Conservation (phyloP, 2,797 vertebrate species). For the Pelobates cultripes region DNA sequence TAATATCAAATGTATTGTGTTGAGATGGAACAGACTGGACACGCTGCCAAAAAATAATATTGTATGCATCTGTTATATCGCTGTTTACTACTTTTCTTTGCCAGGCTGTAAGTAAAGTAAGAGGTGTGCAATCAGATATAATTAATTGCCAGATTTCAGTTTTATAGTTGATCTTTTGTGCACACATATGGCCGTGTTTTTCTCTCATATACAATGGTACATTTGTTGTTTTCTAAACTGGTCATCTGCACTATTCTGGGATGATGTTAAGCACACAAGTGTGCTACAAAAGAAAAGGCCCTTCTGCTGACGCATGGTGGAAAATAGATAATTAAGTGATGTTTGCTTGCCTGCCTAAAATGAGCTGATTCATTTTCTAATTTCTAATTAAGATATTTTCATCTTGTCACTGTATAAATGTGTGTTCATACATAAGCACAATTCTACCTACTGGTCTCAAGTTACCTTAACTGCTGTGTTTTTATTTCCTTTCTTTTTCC, state of each 20-base stretch:
- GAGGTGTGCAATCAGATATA: constrained; percentile 1
- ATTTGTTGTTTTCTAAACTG: background rate
- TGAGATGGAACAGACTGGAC: background rate
- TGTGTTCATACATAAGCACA: constrained; percentile 6
- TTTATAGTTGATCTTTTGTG: background rate
- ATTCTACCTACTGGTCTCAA: constrained; percentile 17
- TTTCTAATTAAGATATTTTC: constrained; percentile 7
- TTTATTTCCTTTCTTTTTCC: constrained; percentile 36
- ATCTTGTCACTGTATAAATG: constrained; percentile 17
- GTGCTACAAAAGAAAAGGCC: background rate
- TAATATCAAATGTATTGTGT: constrained; percentile 5
- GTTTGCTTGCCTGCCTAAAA: background rate
- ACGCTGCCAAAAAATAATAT: constrained; percentile 16
- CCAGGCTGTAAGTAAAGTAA: background rate
- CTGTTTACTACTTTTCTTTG: background rate
- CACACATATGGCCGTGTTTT: constrained; percentile 1
- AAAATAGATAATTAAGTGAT: background rate
- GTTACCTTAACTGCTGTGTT: constrained; percentile 29
- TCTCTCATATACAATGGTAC: background rate
- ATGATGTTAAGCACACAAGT: too few species aligned
- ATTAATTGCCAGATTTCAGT: constrained; percentile 14
- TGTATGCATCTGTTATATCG: constrained; percentile 25
- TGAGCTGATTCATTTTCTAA: background rate
- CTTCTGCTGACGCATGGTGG: constrained; percentile 2
- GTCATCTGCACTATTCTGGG: too few species aligned